These are phyloP conservation scores for Habropoda laboriosa DNA, from an alignment of 1,140 invertebrate genomes.

Conservation along the genomic window DNA sequence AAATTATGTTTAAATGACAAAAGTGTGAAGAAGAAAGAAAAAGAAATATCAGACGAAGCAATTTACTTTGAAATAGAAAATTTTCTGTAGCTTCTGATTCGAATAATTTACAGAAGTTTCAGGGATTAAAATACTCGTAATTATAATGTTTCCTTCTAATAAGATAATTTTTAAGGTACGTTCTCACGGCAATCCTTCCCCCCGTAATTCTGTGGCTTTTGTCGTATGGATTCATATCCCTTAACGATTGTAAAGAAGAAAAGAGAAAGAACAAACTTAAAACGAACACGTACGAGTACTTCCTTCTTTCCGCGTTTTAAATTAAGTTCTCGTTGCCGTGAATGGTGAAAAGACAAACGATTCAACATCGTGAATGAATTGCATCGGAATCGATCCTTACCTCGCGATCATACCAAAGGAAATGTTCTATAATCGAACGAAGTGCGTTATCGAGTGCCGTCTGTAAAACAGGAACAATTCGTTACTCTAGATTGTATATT, in stretches of 20 bases:
- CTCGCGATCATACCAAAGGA: slow-evolving; percentile 64
- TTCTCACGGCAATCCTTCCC: background rate
- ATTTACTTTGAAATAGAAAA: background rate
- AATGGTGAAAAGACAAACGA: background rate
- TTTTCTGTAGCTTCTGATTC: background rate
- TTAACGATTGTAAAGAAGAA: background rate
- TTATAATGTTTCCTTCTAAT: slow-evolving; percentile 12
- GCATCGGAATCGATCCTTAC: slow-evolving; percentile 48
- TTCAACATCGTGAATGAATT: slow-evolving; percentile 30
- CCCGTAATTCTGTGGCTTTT: slow-evolving; percentile 16
- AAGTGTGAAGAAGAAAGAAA: background rate
- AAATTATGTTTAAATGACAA: background rate
- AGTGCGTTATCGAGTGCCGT: slow-evolving; percentile 18
- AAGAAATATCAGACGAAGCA: background rate
- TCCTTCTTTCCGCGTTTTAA: slow-evolving; percentile 12
- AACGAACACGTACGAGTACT: background rate
- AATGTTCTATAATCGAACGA: slow-evolving; percentile 26
- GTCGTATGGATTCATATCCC: slow-evolving; percentile 27
- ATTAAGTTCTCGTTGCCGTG: background rate
- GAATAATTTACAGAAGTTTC: background rate
- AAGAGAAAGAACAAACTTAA: background rate
- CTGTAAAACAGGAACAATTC: slow-evolving; percentile 15
- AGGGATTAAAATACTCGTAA: slow-evolving; percentile 38
- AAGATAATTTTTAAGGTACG: slow-evolving; percentile 1
- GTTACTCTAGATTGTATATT: background rate